A percentile compares a stretch with the other conserved stretches of the same genome.
These are phyloP conservation scores for Anarrhichthys ocellatus DNA, from an alignment of 2,113 vertebrate species.

Conservation along the genomic window DNA sequence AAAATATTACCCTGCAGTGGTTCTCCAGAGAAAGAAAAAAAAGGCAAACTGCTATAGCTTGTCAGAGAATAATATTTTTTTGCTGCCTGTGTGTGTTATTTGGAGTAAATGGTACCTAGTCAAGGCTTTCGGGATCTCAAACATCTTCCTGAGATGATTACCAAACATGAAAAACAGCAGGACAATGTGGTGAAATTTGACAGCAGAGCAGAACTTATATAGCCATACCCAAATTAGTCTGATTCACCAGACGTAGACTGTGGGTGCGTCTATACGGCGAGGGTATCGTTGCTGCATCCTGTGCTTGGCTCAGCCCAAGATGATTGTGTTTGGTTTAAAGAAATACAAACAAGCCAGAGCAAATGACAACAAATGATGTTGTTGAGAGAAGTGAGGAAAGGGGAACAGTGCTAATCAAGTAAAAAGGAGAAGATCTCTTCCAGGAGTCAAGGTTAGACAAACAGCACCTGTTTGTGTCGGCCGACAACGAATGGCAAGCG, in stretches of 20 bases:
- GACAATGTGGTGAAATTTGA: background rate
- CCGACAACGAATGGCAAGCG: slow-evolving; percentile 23
- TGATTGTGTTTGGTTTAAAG: background rate
- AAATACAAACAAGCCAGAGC: background rate
- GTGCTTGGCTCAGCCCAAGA: background rate
- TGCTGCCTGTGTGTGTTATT: background rate
- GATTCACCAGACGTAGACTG: background rate
- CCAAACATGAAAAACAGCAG: background rate
- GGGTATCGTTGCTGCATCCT: background rate
- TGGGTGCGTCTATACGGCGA: background rate
- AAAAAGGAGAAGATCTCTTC: slow-evolving; percentile 44
- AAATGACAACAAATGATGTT: background rate
- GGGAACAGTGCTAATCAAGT: slow-evolving; percentile 36
- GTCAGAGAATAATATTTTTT: background rate
- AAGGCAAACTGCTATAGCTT: background rate
- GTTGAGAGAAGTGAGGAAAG: slow-evolving; percentile 44
- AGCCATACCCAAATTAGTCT: background rate
- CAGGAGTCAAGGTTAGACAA: slow-evolving; percentile 68
- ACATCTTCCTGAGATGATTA: background rate
- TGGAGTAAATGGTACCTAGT: no score
- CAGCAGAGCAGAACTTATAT: background rate
- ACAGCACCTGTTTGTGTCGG: slow-evolving; percentile 66
- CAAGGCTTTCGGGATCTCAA: background rate
- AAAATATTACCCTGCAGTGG: no score
- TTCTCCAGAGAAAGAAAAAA: background rate